phyloP scores from a whole-genome alignment of 2,888 invertebrate species.

The Sarcophaga variegata region DNA sequence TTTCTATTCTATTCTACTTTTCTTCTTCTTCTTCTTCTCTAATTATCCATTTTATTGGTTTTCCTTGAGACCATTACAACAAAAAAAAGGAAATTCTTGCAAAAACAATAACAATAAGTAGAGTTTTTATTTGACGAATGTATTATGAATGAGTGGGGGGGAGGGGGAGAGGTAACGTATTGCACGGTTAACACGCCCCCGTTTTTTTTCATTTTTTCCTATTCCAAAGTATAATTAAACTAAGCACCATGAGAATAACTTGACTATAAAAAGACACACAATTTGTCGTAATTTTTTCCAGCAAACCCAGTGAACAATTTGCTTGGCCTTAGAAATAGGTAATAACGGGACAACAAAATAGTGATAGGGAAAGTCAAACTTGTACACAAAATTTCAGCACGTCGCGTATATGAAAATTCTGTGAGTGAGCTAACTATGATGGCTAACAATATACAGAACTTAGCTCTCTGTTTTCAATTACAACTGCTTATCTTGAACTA shows the following conservation, averaged over 20 bases:
- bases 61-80: neutral
- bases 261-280: neutral
- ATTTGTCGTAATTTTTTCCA: neutral
- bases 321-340: neutral
- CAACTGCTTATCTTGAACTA: too few species aligned
- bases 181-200: constrained; percentile 41
- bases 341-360: too few species aligned
- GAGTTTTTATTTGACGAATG: neutral
- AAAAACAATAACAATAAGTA: neutral
- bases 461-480: too few species aligned
- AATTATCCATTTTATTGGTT: constrained; percentile 6
- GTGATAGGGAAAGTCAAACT: too few species aligned
- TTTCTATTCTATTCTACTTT: neutral
- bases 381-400: too few species aligned
- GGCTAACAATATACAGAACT: too few species aligned
- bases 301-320: neutral
- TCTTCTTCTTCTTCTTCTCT: neutral
- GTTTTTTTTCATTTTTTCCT: neutral
- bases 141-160: neutral
- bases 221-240: constrained; percentile 35
- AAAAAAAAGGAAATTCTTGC: neutral
- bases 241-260: neutral
- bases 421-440: too few species aligned
- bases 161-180: neutral
- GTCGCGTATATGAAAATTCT: too few species aligned